Percentiles rank a stretch among this genome's conserved stretches.
Evolutionary conservation across 2,888 invertebrate species (phyloP).

Genomic region (Drosophila recens): DNA sequence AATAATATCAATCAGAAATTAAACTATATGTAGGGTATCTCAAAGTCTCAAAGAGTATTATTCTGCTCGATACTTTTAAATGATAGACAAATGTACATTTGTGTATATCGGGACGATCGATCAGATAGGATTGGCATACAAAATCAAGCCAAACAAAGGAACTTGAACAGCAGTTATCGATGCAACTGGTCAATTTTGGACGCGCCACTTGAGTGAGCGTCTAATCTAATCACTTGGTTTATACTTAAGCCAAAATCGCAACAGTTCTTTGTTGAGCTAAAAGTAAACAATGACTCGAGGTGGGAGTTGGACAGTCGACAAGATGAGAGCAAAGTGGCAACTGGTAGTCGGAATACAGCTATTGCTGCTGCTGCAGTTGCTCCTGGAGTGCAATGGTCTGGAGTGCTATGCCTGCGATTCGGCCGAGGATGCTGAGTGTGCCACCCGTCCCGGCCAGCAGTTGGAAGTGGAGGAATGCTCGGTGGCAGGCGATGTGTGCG

Average conservation of each 20-base stretch:
- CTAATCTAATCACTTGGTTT: conserved; percentile 55
- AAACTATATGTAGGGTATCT: neutral
- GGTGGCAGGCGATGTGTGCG: conserved; percentile 64
- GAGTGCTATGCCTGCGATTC: conserved; percentile 82
- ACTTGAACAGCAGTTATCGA: conserved; percentile 25
- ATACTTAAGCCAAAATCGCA: conserved; percentile 9
- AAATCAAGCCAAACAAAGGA: conserved; percentile 30
- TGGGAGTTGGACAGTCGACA: conserved; percentile 4
- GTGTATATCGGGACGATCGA: conserved; percentile 4
- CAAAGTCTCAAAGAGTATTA: neutral
- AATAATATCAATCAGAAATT: too few relatives aligned
- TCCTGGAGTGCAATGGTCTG: conserved; percentile 31
- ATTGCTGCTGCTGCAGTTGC: conserved; percentile 21
- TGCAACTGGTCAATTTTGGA: conserved; percentile 28
- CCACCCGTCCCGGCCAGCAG: conserved; percentile 80
- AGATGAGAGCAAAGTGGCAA: conserved; percentile 19
- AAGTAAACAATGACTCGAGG: conserved; percentile 3
- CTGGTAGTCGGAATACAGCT: conserved; percentile 10
- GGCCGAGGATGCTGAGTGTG: conserved; percentile 73
- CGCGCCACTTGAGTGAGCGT: conserved; percentile 47
- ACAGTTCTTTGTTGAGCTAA: conserved; percentile 31
- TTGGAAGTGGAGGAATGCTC: conserved; percentile 79
- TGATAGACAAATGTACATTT: neutral
- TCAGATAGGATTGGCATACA: neutral
- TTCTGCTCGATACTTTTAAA: neutral